Evolutionary conservation across 2,113 vertebrate species (phyloP).

Genomic region (Aphyosemion australe): DNA sequence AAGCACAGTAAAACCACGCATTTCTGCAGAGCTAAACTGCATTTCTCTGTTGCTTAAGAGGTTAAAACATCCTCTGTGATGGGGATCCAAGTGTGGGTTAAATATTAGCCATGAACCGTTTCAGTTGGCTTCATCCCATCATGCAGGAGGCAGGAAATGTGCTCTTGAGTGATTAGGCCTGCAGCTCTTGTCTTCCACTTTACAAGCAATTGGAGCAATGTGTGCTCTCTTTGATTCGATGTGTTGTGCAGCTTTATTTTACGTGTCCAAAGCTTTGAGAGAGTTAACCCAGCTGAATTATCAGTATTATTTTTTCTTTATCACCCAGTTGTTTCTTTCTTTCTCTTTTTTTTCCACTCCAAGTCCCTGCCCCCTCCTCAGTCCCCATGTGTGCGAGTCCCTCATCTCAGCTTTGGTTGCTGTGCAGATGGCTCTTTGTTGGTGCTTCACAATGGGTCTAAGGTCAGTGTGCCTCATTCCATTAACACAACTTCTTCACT

Average conservation of each 20-base stretch:
- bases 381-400: constrained; percentile 63
- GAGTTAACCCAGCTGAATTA: constrained; percentile 20
- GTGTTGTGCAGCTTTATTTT: constrained; percentile 28
- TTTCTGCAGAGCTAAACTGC: neutral
- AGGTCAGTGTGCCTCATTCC: constrained; percentile 75
- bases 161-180: constrained; percentile 69
- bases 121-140: constrained; percentile 56
- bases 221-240: constrained; percentile 8
- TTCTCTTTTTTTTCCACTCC: constrained; percentile 38
- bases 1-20: neutral
- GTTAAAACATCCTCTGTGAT: neutral
- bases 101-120: constrained; percentile 55
- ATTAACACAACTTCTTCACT: constrained; percentile 68
- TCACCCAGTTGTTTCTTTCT: constrained; percentile 30
- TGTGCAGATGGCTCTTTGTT: constrained; percentile 86
- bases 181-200: constrained; percentile 61
- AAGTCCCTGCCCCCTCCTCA: constrained; percentile 30
- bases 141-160: constrained; percentile 71
- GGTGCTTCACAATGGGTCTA: constrained; percentile 77
- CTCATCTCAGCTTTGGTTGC: constrained; percentile 74
- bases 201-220: constrained; percentile 45
- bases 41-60: neutral
- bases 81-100: constrained; percentile 41
- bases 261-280: constrained; percentile 14
- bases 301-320: constrained; percentile 19